Base-by-base conservation (phyloP, 2,113 vertebrate species). In the Aptenodytes forsteri region DNA sequence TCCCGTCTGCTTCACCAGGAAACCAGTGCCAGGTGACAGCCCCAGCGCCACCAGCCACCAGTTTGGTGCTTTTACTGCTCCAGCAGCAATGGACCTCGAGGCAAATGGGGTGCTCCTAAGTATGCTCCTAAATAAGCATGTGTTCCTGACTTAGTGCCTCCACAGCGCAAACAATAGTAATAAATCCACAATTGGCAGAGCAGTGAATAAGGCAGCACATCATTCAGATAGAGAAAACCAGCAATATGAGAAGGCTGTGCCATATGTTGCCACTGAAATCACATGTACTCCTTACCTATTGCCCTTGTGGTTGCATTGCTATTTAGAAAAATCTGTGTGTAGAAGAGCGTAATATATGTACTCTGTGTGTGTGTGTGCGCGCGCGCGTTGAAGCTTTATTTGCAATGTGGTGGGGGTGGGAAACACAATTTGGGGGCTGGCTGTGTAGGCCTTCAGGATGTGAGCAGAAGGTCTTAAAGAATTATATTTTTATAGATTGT, bases 401-500 rank as follows among this genome's bases (percentile, higher is more conserved):
- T 96, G 94, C 89, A 83, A 13, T n/a, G 82, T 73, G 93, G 86
- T 96, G 95, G 90, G 95, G 91, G 47, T 55, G 90, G 95, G 91
- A 89, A 83, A 22, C 65, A 50, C 90, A 95, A 82, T 93, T 95
- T 89, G 96, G 96, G 97, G 97, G 96, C 97, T 97, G 97, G 97
- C 94, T 95, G 94, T 92, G 97, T 47, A 97, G 95, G 96, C 97
- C 97, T 97, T 97, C 96, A 47, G 96, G 86, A 84, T 85, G 95
- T 64, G 84, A 95, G 87, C 62, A 87, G 96, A 90, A 94, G 95
- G 87, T 97, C 93, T 92, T 92, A 94, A 91, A 93, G 97, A 97
- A 54, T 87, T 98, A 13, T 98, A 97, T 98, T 98, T 98, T 97
- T 97, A 87, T 98, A 97, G 95, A 97, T 46, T 79, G 95, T 87